Evolutionary conservation across 2,113 vertebrate genomes (phyloP).

Genomic region (Nannospalax galili): DNA sequence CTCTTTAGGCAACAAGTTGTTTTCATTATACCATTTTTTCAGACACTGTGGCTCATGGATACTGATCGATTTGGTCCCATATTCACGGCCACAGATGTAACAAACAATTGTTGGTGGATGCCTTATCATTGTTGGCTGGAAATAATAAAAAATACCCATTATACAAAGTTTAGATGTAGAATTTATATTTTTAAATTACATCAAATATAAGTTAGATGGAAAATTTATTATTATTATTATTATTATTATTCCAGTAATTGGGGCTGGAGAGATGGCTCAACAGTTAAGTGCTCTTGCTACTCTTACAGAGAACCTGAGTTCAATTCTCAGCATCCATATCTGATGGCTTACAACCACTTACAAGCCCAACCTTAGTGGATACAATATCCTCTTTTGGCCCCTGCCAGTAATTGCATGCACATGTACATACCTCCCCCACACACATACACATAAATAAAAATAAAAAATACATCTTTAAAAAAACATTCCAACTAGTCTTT

Average conservation of each 20-base stretch:
- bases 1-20: constrained; percentile 84
- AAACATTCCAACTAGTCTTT: neutral
- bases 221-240: neutral
- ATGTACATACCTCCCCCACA: neutral
- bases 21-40: constrained; percentile 88
- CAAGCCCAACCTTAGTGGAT: neutral
- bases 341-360: neutral
- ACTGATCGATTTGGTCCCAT: constrained; percentile 87
- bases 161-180: constrained; percentile 25
- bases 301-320: neutral
- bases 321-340: neutral
- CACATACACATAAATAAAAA: neutral
- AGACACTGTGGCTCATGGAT: constrained; percentile 89
- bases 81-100: constrained; percentile 87
- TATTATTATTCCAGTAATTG: no score
- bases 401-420: no score
- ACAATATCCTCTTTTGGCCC: neutral
- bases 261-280: no score
- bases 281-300: neutral
- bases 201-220: neutral
- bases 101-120: constrained; percentile 84
- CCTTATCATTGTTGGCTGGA: constrained; percentile 80
- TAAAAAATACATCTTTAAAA: neutral
- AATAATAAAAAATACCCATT: constrained; percentile 70
- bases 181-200: constrained; percentile 53